Evolutionary conservation across 2,113 vertebrate species (phyloP).

Genomic region (Protobothrops mucrosquamatus): DNA sequence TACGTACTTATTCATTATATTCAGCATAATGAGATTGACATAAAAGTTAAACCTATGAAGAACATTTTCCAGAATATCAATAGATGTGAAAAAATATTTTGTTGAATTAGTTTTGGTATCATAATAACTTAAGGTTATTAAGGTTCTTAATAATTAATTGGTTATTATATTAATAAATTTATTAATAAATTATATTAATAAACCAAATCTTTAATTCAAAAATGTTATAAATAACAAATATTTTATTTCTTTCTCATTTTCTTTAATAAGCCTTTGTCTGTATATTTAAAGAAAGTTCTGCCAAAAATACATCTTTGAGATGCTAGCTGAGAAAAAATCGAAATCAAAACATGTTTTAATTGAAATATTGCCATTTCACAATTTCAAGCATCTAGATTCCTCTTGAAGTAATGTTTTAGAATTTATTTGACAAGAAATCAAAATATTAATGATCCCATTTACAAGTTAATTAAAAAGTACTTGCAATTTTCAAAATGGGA

Average conservation of each 20-base stretch:
- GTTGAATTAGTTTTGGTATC: neutral
- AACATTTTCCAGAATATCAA: neutral
- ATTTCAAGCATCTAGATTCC: neutral
- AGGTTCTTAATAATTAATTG: too few relatives aligned
- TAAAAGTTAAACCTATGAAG: neutral
- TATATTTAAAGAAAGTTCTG: neutral
- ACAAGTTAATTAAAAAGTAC: neutral
- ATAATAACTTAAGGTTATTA: neutral
- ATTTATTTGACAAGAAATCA: neutral
- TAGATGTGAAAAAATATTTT: neutral
- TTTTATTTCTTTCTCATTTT: neutral
- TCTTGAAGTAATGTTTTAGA: neutral
- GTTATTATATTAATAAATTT: neutral
- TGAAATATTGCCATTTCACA: neutral
- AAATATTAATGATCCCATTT: neutral
- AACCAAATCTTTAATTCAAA: neutral
- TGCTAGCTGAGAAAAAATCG: neutral
- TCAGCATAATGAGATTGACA: neutral
- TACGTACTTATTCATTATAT: neutral
- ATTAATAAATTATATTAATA: neutral
- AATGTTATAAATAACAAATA: neutral
- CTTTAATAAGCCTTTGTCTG: neutral
- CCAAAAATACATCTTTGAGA: neutral
- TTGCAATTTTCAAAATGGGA: neutral
- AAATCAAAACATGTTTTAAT: neutral